These are phyloP conservation scores for Bryconaethiops microstoma DNA, from an alignment of 2,797 vertebrate species.

Conservation along the genomic window DNA sequence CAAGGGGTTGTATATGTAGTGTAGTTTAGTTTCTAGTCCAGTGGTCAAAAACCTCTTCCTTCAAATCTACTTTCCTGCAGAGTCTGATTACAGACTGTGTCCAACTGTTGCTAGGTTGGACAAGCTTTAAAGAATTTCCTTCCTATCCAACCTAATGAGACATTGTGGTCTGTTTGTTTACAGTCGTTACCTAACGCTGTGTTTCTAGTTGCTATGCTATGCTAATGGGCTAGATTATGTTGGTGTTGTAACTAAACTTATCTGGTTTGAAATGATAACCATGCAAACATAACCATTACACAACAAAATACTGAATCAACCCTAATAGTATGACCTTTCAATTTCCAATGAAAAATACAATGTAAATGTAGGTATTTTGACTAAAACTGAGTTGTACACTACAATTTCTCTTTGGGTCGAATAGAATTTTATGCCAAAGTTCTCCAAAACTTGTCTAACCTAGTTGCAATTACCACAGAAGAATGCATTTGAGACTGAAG, in stretches of 20 bases:
- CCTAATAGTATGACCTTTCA: too few relatives aligned
- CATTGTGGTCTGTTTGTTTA: neutral
- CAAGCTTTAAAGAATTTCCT: neutral
- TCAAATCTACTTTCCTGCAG: neutral
- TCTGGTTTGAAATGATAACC: too few relatives aligned
- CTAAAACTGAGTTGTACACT: neutral
- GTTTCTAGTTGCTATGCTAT: too few relatives aligned
- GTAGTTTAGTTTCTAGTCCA: neutral
- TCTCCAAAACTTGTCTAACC: neutral
- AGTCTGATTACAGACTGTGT: neutral
- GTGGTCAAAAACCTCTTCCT: neutral
- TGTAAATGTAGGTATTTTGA: too few relatives aligned
- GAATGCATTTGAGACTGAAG: neutral
- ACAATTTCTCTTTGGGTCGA: neutral
- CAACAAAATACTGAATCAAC: too few relatives aligned
- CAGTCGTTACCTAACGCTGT: too few relatives aligned
- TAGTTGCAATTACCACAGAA: neutral
- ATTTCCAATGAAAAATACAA: too few relatives aligned
- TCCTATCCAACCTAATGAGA: neutral
- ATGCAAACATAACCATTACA: too few relatives aligned
- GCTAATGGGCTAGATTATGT: too few relatives aligned
- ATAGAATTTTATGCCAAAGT: neutral
- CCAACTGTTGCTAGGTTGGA: neutral
- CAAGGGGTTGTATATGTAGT: neutral
- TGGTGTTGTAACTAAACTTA: too few relatives aligned